These are phyloP conservation scores for Meganola albula DNA, from an alignment of 2,888 invertebrate species.

Conservation along the genomic window DNA sequence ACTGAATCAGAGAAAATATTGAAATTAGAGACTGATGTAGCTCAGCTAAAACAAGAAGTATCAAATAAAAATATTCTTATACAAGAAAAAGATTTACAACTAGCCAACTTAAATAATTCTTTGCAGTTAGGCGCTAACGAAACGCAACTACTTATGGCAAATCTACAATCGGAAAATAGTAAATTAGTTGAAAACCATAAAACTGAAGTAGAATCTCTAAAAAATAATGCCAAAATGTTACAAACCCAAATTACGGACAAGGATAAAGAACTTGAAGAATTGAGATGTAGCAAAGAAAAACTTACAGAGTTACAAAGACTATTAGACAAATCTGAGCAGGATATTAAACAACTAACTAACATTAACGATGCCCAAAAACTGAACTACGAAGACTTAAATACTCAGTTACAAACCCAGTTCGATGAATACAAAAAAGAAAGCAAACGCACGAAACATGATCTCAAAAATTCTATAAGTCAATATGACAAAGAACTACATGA, in stretches of 20 bases:
- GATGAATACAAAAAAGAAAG: conserved; percentile 66
- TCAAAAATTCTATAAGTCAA: conserved; percentile 78
- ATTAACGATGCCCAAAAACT: conserved; percentile 70
- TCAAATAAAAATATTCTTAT: conserved; percentile 40
- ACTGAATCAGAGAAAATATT: conserved; percentile 43
- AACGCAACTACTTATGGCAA: conserved; percentile 46
- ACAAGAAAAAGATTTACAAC: conserved; percentile 47
- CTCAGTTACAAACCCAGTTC: conserved; percentile 58
- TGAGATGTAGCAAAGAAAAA: conserved; percentile 55
- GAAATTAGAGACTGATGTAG: conserved; percentile 46
- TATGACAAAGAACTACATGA: conserved; percentile 58
- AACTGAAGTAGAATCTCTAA: conserved; percentile 59
- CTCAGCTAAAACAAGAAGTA: conserved; percentile 44
- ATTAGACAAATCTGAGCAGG: conserved; percentile 60
- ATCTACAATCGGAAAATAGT: conserved; percentile 53
- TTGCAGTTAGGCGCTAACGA: conserved; percentile 48
- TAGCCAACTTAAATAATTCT: conserved; percentile 45
- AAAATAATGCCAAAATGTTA: conserved; percentile 45
- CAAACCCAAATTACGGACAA: conserved; percentile 49
- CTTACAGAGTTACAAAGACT: conserved; percentile 58
- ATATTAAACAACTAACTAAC: conserved; percentile 61
- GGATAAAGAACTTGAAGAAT: conserved; percentile 51
- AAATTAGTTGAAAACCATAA: conserved; percentile 53
- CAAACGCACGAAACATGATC: conserved; percentile 70
- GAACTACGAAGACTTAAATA: conserved; percentile 69